These are phyloP conservation scores for Brienomyrus brachyistius DNA, from an alignment of 2,113 vertebrate species.

Conservation along the genomic window DNA sequence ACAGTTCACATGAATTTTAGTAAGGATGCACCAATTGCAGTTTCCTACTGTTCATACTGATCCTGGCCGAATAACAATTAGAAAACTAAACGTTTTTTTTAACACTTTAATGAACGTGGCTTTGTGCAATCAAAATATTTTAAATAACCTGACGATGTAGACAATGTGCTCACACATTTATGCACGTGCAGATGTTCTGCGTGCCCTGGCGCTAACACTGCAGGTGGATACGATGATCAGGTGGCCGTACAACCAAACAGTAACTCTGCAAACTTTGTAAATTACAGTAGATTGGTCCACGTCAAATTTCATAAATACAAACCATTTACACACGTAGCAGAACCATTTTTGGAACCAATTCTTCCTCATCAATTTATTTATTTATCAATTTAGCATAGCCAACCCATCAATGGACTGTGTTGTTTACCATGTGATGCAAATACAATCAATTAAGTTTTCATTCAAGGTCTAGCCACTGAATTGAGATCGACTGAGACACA, in stretches of 20 bases:
- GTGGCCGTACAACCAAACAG: background rate
- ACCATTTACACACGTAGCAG: background rate
- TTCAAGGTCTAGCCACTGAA: background rate
- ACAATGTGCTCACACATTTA: background rate
- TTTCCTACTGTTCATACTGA: background rate
- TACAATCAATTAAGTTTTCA: background rate
- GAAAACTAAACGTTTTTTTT: background rate
- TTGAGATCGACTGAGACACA: background rate
- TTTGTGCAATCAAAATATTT: background rate
- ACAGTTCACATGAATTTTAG: background rate
- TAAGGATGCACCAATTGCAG: background rate
- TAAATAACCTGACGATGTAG: background rate
- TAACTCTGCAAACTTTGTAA: background rate
- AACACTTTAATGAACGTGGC: background rate
- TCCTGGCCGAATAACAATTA: background rate
- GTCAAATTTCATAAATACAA: background rate
- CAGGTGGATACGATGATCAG: background rate
- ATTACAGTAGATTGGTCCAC: background rate
- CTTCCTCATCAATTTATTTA: background rate
- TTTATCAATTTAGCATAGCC: background rate
- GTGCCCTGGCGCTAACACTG: background rate
- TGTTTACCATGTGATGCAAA: background rate
- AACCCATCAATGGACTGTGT: background rate
- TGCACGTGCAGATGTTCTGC: background rate
- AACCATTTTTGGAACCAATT: background rate